These are phyloP conservation scores for Aphis gossypii DNA, from an alignment of 1,140 invertebrate species.

Conservation along the genomic window DNA sequence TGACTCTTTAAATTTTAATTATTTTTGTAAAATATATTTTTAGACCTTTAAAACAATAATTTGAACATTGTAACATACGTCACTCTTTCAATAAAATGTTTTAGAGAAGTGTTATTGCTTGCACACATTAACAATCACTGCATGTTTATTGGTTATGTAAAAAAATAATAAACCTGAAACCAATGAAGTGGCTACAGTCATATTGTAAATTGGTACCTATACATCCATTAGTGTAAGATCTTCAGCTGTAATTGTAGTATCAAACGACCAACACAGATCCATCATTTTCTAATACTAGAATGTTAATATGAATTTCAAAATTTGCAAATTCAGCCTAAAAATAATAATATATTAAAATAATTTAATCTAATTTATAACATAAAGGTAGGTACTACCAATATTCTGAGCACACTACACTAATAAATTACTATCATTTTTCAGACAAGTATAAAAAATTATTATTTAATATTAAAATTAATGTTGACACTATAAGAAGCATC, in stretches of 20 bases:
- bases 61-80: not conserved
- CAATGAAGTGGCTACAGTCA: slow-evolving; percentile 78
- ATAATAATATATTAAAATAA: slow-evolving; percentile 38
- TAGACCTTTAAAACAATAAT: not conserved
- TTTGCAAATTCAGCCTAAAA: slow-evolving; percentile 70
- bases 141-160: not conserved
- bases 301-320: slow-evolving; percentile 83
- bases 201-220: slow-evolving; percentile 86
- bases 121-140: not conserved
- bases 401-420: no score
- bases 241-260: slow-evolving; percentile 83
- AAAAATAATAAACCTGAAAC: slow-evolving; percentile 64
- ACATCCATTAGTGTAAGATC: slow-evolving; percentile 79
- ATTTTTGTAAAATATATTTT: no score
- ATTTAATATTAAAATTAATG: not conserved
- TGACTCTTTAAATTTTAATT: no score
- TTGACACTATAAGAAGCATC: no score
- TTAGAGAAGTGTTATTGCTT: not conserved
- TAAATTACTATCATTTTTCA: no score
- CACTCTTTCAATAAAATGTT: not conserved
- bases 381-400: no score
- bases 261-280: slow-evolving; percentile 75
- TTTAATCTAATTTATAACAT: not conserved
- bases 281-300: slow-evolving; percentile 85
- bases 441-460: not conserved